Evolutionary conservation across 2,888 invertebrate species (phyloP).

Genomic region (Amiota minor): DNA sequence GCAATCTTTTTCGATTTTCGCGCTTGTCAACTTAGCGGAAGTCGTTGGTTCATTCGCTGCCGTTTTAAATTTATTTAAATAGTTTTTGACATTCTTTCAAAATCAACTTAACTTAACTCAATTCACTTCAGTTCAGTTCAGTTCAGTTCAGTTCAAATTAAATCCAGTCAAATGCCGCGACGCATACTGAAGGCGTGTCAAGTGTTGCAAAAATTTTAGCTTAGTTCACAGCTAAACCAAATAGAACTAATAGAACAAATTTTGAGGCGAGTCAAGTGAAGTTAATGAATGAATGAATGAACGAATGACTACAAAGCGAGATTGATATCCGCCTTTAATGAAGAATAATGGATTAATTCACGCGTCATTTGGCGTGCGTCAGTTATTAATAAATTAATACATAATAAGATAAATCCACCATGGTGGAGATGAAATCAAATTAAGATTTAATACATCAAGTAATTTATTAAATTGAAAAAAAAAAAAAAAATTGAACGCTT

Average conservation of each 20-base stretch:
- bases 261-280: no score
- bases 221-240: no score
- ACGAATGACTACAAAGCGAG: no score
- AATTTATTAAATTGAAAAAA: conserved; percentile 8
- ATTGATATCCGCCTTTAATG: conserved; percentile 21
- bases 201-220: not conserved
- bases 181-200: conserved; percentile 11
- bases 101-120: not conserved
- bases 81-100: conserved; percentile 32
- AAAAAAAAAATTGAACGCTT: conserved; percentile 60
- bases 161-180: not conserved
- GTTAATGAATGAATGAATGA: no score
- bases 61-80: conserved; percentile 29
- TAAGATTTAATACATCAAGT: conserved; percentile 4
- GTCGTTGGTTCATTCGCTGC: conserved; percentile 44
- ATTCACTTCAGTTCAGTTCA: not conserved
- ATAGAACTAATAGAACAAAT: no score
- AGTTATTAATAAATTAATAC: not conserved
- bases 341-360: conserved; percentile 21
- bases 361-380: conserved; percentile 7
- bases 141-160: not conserved
- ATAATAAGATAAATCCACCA: no score
- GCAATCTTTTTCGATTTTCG: conserved; percentile 53
- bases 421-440: not conserved
- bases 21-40: conserved; percentile 69